Conservation (phyloP, 1,140 invertebrate genomes). For the Danaus melanippus region DNA sequence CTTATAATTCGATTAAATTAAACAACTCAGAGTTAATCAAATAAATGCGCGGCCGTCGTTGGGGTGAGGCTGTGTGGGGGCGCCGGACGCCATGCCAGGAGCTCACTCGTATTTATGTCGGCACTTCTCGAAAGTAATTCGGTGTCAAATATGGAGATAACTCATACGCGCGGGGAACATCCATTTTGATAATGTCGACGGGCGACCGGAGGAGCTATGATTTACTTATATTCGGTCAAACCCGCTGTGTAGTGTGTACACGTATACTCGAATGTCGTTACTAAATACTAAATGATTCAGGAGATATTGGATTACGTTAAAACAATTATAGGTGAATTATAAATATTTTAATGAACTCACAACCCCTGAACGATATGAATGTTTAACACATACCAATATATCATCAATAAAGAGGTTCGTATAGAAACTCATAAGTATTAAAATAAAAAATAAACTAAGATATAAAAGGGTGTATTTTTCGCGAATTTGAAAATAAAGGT, state of each 20-base stretch:
- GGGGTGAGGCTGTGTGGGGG: constrained; percentile 28
- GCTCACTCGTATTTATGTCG: constrained; percentile 62
- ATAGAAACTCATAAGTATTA: too few relatives aligned
- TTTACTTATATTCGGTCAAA: constrained; percentile 46
- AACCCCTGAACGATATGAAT: too few relatives aligned
- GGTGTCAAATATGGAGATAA: constrained; percentile 72
- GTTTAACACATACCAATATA: too few relatives aligned
- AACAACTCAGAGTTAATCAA: constrained; percentile 72
- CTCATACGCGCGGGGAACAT: constrained; percentile 66
- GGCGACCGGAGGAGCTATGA: constrained; percentile 57
- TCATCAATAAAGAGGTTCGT: too few relatives aligned
- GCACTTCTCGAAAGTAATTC: constrained; percentile 71
- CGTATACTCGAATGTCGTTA: too few relatives aligned
- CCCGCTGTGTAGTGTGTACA: constrained; percentile 10
- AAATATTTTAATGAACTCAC: too few relatives aligned
- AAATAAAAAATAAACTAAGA: too few relatives aligned
- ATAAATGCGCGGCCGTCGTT: constrained; percentile 65
- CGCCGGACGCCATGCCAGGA: constrained; percentile 31
- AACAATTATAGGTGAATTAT: too few relatives aligned
- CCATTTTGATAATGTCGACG: constrained; percentile 69
- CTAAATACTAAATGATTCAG: too few relatives aligned
- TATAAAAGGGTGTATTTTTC: too few relatives aligned
- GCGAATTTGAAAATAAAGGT: too few relatives aligned
- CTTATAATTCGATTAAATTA: constrained; percentile 72
- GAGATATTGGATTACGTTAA: too few relatives aligned